These are phyloP conservation scores for Drosophila pruinosa DNA, from an alignment of 1,140 invertebrate genomes.

Conservation along the genomic window DNA sequence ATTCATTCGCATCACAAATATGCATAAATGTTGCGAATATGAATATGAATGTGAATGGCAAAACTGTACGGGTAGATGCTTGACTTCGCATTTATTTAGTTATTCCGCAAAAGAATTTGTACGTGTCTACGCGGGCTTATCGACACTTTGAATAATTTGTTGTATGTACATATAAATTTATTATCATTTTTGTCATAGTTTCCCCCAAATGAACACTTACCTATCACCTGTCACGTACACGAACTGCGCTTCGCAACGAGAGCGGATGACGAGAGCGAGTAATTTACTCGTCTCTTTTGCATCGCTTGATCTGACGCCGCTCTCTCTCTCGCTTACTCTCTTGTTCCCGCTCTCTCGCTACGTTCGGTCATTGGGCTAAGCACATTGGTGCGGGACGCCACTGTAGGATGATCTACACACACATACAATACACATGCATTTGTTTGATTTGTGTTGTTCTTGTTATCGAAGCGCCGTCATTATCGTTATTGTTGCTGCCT, in stretches of 20 bases:
- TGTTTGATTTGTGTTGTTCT: not conserved
- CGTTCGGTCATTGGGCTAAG: no score
- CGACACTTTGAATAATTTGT: constrained; percentile 40
- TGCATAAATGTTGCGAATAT: not conserved
- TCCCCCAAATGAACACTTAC: constrained; percentile 6
- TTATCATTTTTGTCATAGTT: constrained; percentile 23
- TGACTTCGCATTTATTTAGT: not conserved
- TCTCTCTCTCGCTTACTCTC: not conserved
- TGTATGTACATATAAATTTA: constrained; percentile 25
- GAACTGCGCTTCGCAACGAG: not conserved
- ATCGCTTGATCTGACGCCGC: not conserved
- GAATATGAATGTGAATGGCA: constrained; percentile 10
- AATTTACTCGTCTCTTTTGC: not conserved
- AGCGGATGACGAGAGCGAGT: not conserved
- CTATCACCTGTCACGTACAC: constrained; percentile 33
- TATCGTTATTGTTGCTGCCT: not conserved
- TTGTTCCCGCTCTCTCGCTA: not conserved
- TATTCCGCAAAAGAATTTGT: constrained; percentile 19
- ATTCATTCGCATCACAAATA: not conserved
- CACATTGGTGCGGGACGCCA: not conserved
- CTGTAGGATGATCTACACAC: not conserved
- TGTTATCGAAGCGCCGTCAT: not conserved
- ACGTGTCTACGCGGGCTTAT: constrained; percentile 30
- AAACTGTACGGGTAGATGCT: not conserved
- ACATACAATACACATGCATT: not conserved